phyloP scores from a whole-genome alignment of 2,113 vertebrate species.

The Myrmecobius fasciatus region DNA sequence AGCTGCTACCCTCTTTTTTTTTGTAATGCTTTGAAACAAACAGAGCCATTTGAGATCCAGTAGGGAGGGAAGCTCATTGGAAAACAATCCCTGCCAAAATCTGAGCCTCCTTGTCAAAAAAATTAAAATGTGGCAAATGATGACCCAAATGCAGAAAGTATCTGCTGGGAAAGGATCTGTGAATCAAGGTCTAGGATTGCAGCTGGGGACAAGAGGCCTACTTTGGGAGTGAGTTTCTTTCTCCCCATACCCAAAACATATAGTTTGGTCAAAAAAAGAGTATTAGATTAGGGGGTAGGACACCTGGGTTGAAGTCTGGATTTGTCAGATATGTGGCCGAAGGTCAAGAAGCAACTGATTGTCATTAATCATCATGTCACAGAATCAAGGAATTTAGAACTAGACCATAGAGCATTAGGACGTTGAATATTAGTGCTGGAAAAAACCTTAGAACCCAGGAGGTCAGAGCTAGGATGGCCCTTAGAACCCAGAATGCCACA shows the following conservation, averaged over 20 bases:
- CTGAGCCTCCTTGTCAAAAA: background rate
- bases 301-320: background rate
- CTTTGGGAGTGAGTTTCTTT: background rate
- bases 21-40: background rate
- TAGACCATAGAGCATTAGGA: background rate
- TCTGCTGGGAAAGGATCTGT: background rate
- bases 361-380: background rate
- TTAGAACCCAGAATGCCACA: too few relatives aligned
- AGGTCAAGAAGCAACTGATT: background rate
- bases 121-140: background rate
- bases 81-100: background rate
- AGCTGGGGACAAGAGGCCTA: background rate
- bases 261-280: background rate
- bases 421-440: too few relatives aligned
- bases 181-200: background rate
- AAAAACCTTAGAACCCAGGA: too few relatives aligned
- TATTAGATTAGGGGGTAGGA: background rate
- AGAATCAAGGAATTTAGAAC: background rate
- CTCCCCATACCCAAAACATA: background rate
- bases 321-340: background rate
- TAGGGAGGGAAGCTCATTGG: background rate
- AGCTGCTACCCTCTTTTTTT: background rate
- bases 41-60: background rate
- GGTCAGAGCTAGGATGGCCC: too few relatives aligned
- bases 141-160: background rate